Percentiles rank a stretch among this genome's conserved stretches.
Evolutionary conservation across 1,140 invertebrate species (phyloP).

Genomic region (Aphis craccivora): DNA sequence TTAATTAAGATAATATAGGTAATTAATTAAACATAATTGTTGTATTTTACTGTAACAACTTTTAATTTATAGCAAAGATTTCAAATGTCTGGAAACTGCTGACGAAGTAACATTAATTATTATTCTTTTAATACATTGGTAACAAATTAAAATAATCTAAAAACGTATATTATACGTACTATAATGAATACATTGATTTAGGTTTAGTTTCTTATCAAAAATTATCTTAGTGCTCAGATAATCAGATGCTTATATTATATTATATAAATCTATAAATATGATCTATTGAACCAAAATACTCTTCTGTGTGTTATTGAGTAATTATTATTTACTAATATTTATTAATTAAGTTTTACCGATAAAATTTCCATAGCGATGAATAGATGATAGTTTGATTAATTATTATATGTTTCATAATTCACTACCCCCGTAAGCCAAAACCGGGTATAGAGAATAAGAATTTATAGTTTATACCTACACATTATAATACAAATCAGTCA

Average conservation of each 20-base stretch:
- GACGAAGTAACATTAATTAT: background rate
- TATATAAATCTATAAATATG: background rate
- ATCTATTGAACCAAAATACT: background rate
- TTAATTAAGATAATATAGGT: background rate
- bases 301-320: background rate
- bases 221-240: background rate
- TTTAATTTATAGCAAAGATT: background rate
- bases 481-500: background rate
- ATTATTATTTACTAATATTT: background rate
- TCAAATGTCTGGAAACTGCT: background rate
- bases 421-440: background rate
- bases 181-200: background rate
- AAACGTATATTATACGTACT: background rate
- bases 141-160: background rate
- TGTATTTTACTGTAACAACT: background rate
- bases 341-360: background rate
- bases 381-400: background rate
- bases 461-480: too few relatives aligned
- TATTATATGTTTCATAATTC: background rate
- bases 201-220: background rate
- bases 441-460: background rate
- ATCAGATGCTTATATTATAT: background rate
- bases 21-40: background rate
- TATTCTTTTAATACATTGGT: background rate
- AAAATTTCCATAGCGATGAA: background rate